Evolutionary conservation across 1,140 invertebrate species (phyloP), one percentile per base, ranked within the genome.

Genomic region (Trichomalopsis sarcophagae): DNA sequence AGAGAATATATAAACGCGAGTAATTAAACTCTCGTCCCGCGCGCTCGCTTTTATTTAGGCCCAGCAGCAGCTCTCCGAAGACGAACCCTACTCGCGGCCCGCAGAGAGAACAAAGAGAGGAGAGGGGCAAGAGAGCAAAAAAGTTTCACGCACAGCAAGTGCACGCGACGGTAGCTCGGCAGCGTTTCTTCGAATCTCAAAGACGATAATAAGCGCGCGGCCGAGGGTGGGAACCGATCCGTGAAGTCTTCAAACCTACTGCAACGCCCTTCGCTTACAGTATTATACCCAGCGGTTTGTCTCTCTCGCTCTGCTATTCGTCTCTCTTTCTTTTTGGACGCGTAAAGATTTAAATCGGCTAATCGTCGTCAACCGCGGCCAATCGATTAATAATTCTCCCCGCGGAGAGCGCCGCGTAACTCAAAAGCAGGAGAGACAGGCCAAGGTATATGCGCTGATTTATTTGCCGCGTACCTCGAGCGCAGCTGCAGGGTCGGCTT

Each of bases 241-340:
- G 80, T 85, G 84, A 81, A 85, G 79, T 85, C 80, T 85, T 85
- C 84, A 81, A 77, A 81, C 77, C 73, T 69, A 23, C 73, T 50
- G 10, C 80, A 3, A 44, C 36, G 33, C 47, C 27, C 27, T 71
- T 81, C 68, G 55, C 50, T 7, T 2, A 17, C 27, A 27, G 27
- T 27, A 27, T 27, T 23, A 36, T 6, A 36, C 33, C 27, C 27
- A 27, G 27, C 6, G 62, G 55, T 66, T 40, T 80, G 11, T 81
- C 68, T 73, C 9, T 44, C 30, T 27, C 47, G 44, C 40, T 6
- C 4, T 62, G 55, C 55, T 9, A 44, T 44, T 44, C 10, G 6
- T 9, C 40, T 36, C 33, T 36, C 33, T 36, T 27, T 36, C 33
- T 6, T 36, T 36, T 36, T 36, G 33, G 33, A 4, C 40, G 40